Conservation (phyloP, 2,113 vertebrate species). For the Phylloscopus whistleri region DNA sequence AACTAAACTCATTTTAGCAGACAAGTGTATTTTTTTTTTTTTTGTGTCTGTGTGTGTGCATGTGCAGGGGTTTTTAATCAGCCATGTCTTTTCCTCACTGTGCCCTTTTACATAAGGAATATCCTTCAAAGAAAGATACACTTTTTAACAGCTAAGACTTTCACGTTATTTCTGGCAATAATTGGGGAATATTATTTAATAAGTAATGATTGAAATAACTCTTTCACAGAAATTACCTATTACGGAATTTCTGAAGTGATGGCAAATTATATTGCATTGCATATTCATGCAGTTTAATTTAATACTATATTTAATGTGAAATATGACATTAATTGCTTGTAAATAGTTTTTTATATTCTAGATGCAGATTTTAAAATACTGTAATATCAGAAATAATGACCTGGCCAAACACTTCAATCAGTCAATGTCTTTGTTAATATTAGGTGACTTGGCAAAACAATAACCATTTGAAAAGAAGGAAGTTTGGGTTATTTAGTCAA, state of each 20-base stretch:
- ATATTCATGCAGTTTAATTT: conserved; percentile 48
- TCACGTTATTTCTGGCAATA: conserved; percentile 36
- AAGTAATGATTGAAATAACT: conserved; percentile 59
- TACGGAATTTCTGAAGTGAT: conserved; percentile 46
- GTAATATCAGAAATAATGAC: neutral
- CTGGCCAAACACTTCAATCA: neutral
- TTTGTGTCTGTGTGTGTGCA: neutral
- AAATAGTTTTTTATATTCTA: conserved; percentile 10
- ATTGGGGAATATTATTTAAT: conserved; percentile 57
- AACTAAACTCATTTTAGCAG: neutral
- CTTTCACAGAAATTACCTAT: conserved; percentile 40
- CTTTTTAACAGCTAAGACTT: neutral
- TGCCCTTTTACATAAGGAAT: neutral
- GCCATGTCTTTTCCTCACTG: neutral
- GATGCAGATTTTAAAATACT: neutral
- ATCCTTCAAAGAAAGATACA: conserved; percentile 11
- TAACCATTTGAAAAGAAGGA: neutral
- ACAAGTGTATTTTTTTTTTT: neutral
- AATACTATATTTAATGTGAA: conserved; percentile 47
- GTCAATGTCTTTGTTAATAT: neutral
- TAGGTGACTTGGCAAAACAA: neutral
- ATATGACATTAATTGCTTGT: conserved; percentile 36
- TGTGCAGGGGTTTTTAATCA: neutral
- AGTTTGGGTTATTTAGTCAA: neutral
- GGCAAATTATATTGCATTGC: conserved; percentile 40